Conservation (phyloP, 2,113 vertebrate species). For the Alaudala cheleensis region DNA sequence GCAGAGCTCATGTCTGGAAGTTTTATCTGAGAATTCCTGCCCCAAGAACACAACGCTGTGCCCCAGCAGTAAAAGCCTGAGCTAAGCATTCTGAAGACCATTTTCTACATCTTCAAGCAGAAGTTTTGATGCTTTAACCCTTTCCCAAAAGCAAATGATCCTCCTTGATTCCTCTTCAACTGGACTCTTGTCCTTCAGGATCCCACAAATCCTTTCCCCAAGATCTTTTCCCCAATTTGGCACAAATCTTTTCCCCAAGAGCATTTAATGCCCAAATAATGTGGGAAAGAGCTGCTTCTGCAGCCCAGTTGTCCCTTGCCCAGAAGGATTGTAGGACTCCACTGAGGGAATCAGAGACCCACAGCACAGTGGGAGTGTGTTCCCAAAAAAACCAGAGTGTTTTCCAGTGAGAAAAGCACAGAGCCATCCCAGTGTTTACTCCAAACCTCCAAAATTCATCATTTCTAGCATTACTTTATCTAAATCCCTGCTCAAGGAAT, state of each 20-base stretch:
- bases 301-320: neutral
- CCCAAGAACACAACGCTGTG: neutral
- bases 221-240: too few species aligned
- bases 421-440: neutral
- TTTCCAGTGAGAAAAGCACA: neutral
- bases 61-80: neutral
- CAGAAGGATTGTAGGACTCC: neutral
- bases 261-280: neutral
- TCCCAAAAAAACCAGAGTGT: neutral
- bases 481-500: neutral
- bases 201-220: neutral
- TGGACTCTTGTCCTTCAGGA: neutral
- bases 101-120: neutral
- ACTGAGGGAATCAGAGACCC: neutral
- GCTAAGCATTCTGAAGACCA: neutral
- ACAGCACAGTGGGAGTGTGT: neutral
- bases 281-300: neutral
- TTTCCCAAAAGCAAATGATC: neutral
- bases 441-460: neutral
- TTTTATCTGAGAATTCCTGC: neutral
- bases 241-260: neutral
- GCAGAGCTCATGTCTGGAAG: slow-evolving; percentile 4
- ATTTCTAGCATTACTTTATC: neutral
- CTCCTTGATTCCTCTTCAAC: neutral
- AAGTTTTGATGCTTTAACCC: neutral